Conservation (phyloP, 1,140 invertebrate genomes). For the Muscidifurax raptorellus region DNA sequence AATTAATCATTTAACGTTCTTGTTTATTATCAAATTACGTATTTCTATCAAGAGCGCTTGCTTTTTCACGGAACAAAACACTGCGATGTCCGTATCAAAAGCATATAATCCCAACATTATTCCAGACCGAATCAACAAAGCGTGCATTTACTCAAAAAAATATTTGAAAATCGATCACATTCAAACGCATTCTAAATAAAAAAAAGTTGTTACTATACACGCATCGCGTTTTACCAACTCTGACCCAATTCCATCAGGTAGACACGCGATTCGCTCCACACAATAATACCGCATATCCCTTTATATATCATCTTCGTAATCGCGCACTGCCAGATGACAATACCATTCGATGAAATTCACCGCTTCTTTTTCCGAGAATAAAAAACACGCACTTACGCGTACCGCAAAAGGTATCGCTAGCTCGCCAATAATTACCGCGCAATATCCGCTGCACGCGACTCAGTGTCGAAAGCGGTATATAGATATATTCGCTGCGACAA, state of each 20-base stretch:
- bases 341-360: neutral
- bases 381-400: neutral
- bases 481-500: neutral
- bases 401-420: constrained; percentile 9
- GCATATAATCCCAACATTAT: neutral
- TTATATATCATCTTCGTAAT: neutral
- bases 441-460: constrained; percentile 5
- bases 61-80: too few species aligned
- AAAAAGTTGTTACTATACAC: too few species aligned
- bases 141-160: too few species aligned
- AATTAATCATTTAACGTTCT: neutral
- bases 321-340: neutral
- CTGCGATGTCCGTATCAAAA: too few species aligned
- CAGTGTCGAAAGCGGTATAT: neutral
- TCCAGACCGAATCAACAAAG: too few species aligned
- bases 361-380: too few species aligned
- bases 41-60: too few species aligned
- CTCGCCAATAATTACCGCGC: neutral
- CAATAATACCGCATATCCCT: neutral
- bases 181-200: too few species aligned
- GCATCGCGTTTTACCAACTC: neutral
- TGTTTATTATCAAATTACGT: neutral
- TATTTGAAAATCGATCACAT: too few species aligned
- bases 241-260: neutral
- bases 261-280: neutral